Conservation (phyloP, 2,113 vertebrate species). For the Polyodon spathula region DNA sequence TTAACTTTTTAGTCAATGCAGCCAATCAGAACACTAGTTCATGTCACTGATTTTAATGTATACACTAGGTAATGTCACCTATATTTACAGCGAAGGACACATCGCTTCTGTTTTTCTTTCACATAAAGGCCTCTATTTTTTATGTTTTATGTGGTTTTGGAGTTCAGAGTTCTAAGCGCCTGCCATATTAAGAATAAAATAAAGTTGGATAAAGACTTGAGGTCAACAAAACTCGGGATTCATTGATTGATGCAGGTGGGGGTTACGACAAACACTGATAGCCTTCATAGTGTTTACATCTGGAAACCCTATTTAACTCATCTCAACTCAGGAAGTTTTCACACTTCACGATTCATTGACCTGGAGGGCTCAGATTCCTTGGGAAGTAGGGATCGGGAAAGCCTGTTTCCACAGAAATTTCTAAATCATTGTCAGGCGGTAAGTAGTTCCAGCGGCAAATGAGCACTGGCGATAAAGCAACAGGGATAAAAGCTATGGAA, state of each 20-base stretch:
- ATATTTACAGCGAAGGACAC: too few relatives aligned
- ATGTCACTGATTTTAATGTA: too few relatives aligned
- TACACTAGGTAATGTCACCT: too few relatives aligned
- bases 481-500: neutral
- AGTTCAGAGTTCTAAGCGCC: too few relatives aligned
- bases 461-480: conserved; percentile 20
- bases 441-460: conserved; percentile 36
- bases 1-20: too few relatives aligned
- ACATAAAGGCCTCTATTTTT: too few relatives aligned
- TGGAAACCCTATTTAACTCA: conserved; percentile 82
- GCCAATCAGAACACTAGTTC: too few relatives aligned
- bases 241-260: conserved; percentile 44
- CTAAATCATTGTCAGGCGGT: conserved; percentile 51
- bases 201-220: neutral
- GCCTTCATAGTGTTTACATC: conserved; percentile 70
- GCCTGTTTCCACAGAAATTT: conserved; percentile 46
- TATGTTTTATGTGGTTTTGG: too few relatives aligned
- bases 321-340: conserved; percentile 84
- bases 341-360: conserved; percentile 98
- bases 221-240: conserved; percentile 14
- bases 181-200: neutral
- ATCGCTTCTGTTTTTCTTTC: too few relatives aligned
- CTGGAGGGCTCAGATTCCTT: conserved; percentile 71
- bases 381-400: conserved; percentile 57
- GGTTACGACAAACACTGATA: conserved; percentile 52